phyloP scores from a whole-genome alignment of 2,888 invertebrate species.

The Vandiemenella viatica region DNA sequence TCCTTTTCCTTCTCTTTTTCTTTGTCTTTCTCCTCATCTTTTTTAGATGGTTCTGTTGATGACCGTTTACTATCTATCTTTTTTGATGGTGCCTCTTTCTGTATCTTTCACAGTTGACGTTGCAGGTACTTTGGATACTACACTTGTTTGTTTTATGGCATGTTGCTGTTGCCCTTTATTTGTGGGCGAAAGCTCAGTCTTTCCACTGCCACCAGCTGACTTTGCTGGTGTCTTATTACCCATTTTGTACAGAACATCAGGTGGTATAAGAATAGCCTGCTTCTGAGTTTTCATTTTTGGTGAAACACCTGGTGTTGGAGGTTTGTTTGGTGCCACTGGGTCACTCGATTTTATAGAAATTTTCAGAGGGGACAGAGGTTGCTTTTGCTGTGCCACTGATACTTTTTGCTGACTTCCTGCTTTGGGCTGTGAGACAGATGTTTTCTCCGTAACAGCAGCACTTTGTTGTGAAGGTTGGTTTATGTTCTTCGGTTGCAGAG shows the following conservation, averaged over 20 bases:
- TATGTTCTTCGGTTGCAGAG: background rate
- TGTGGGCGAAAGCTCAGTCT: background rate
- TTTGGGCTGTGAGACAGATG: background rate
- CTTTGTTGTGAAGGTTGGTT: background rate
- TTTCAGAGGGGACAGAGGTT: background rate
- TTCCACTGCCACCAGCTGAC: background rate
- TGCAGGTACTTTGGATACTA: constrained; percentile 12
- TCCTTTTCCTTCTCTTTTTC: constrained; percentile 14
- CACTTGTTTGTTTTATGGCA: background rate
- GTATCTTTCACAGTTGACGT: constrained; percentile 13
- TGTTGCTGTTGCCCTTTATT: background rate
- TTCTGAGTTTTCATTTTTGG: background rate
- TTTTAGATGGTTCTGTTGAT: constrained; percentile 14
- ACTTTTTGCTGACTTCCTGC: background rate
- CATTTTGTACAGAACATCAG: background rate
- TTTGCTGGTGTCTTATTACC: background rate
- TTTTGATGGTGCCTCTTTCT: constrained; percentile 18
- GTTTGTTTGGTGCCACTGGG: background rate
- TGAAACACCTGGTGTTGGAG: background rate
- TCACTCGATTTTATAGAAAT: background rate
- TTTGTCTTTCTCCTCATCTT: constrained; percentile 13
- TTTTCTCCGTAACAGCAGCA: no score
- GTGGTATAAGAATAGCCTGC: background rate
- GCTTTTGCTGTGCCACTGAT: background rate
- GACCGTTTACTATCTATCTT: constrained; percentile 18